These are phyloP conservation scores for Chunga burmeisteri DNA, from an alignment of 2,113 vertebrate species.

Conservation along the genomic window DNA sequence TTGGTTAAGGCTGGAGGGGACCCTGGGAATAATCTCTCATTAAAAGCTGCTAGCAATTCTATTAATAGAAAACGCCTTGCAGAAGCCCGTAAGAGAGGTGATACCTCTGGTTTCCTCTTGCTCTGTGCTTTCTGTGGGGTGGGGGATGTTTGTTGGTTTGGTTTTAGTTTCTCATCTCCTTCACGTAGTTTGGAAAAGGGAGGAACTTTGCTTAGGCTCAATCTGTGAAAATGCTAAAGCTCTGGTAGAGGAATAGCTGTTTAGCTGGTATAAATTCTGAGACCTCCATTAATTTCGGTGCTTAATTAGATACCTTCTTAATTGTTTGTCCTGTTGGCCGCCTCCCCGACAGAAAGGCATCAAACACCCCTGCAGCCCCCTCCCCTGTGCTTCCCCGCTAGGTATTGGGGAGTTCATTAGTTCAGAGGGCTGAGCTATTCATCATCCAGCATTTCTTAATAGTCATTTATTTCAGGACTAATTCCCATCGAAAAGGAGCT, in stretches of 20 bases:
- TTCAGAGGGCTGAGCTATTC: background rate
- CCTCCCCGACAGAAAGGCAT: background rate
- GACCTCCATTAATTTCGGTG: background rate
- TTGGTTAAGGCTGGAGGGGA: background rate
- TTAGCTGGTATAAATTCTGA: background rate
- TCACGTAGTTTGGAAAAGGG: background rate
- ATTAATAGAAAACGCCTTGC: background rate
- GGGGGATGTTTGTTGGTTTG: background rate
- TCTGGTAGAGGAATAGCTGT: background rate
- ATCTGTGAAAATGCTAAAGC: background rate
- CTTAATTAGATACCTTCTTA: background rate
- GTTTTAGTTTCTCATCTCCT: background rate
- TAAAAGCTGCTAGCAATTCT: background rate
- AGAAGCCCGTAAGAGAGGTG: background rate
- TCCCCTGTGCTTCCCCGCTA: rapidly evolving
- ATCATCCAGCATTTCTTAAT: background rate
- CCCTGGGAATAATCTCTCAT: background rate
- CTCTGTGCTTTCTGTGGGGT: background rate
- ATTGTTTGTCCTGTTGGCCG: background rate
- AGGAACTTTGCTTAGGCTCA: background rate
- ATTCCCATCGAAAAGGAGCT: background rate
- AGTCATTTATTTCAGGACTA: background rate
- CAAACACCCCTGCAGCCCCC: background rate
- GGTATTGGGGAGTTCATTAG: background rate
- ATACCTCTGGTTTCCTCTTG: background rate